A percentile compares a stretch with the other conserved stretches of the same genome.
Conservation (phyloP, 2,888 invertebrate genomes). For the Caenorhabditis becei region DNA sequence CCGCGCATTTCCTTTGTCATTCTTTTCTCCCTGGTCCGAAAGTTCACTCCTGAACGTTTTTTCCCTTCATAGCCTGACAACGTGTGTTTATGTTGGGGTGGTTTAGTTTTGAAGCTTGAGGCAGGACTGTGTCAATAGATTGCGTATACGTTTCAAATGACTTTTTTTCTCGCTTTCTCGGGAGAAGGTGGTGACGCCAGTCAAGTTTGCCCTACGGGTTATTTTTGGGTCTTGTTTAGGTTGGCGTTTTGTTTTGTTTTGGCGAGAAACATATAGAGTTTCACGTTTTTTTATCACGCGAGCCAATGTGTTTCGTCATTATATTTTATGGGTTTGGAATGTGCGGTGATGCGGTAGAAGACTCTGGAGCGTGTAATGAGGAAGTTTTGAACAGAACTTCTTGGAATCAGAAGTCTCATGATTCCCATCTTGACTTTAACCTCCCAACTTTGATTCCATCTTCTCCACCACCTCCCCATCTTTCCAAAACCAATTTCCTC, state of each 20-base stretch:
- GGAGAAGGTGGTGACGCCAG: slow-evolving; percentile 21
- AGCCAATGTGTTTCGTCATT: neutral
- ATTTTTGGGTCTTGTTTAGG: neutral
- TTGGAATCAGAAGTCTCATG: too few species aligned
- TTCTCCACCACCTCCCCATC: slow-evolving; percentile 28
- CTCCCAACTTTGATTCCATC: neutral
- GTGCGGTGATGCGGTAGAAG: too few species aligned
- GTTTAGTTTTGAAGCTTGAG: too few species aligned
- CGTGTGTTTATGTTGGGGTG: slow-evolving; percentile 23
- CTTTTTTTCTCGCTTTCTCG: slow-evolving; percentile 30
- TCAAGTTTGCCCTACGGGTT: neutral
- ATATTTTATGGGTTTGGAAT: too few species aligned
- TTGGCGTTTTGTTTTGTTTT: slow-evolving; percentile 13
- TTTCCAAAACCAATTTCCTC: slow-evolving; percentile 36
- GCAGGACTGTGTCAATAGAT: slow-evolving; percentile 50
- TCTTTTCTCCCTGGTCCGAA: neutral
- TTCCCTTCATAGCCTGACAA: slow-evolving; percentile 1
- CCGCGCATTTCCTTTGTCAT: neutral
- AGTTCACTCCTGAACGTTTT: neutral
- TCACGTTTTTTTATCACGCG: neutral
- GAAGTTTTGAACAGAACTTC: neutral
- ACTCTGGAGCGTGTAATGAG: neutral
- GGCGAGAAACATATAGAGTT: neutral
- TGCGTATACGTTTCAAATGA: slow-evolving; percentile 50
- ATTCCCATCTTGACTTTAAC: too few species aligned